A percentile compares a stretch with the other conserved stretches of the same genome.
Conservation (phyloP, 2,888 invertebrate genomes). For the Drosophila kanekoi region DNA sequence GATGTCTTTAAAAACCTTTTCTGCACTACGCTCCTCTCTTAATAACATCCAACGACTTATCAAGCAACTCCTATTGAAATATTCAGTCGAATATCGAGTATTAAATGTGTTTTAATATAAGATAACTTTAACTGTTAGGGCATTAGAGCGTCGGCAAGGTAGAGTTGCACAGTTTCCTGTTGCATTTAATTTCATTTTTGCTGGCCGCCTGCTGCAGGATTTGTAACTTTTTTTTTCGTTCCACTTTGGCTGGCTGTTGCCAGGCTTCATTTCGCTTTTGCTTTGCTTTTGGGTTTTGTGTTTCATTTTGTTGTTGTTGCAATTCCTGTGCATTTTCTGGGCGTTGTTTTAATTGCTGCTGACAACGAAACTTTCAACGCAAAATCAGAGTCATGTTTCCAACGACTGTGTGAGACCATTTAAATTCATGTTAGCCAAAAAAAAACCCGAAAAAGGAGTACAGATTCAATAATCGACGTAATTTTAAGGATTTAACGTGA, state of each 20-base stretch:
- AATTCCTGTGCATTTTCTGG: conserved; percentile 64
- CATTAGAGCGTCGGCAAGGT: not conserved
- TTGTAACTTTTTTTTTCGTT: conserved; percentile 11
- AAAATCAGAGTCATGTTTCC: conserved; percentile 62
- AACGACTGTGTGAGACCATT: conserved; percentile 33
- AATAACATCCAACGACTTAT: no score
- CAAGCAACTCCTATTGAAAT: no score
- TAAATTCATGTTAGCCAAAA: conserved; percentile 42
- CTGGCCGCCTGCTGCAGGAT: conserved; percentile 20
- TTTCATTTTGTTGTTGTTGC: conserved; percentile 27
- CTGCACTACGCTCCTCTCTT: no score
- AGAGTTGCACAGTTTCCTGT: conserved; percentile 17
- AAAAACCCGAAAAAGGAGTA: not conserved
- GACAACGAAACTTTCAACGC: conserved; percentile 72
- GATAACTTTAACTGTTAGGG: not conserved
- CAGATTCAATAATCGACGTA: conserved; percentile 49
- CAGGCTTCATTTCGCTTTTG: conserved; percentile 44
- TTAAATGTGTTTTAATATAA: no score
- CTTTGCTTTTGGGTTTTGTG: conserved; percentile 23
- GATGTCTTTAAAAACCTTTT: no score
- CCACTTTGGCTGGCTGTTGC: conserved; percentile 15
- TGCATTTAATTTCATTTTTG: conserved; percentile 71
- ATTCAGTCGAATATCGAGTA: no score
- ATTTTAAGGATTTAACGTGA: conserved; percentile 19
- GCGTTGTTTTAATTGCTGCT: conserved; percentile 72